Evolutionary conservation across 2,888 invertebrate genomes (phyloP).

Genomic region (Eumacrocentrus americanus): DNA sequence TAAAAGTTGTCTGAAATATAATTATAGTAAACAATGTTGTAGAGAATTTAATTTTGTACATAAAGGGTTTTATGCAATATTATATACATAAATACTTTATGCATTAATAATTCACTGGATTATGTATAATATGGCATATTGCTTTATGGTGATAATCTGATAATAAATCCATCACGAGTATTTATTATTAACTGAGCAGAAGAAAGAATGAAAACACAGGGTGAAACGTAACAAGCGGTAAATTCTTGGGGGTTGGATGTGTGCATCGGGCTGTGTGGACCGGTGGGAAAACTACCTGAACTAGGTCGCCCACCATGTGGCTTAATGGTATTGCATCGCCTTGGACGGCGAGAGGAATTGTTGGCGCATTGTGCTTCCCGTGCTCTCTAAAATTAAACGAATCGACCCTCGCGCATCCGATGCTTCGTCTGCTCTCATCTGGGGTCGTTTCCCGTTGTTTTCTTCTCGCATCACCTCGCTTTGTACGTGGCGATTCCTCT

Average conservation of each 20-base stretch:
- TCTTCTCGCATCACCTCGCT: too few relatives aligned
- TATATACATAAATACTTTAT: too few relatives aligned
- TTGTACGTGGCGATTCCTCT: too few relatives aligned
- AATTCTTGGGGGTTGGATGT: not conserved
- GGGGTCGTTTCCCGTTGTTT: too few relatives aligned
- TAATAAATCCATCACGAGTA: not conserved
- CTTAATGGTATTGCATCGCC: slow-evolving; percentile 39
- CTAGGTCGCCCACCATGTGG: slow-evolving; percentile 28
- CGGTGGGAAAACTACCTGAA: slow-evolving; percentile 26
- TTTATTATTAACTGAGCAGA: not conserved
- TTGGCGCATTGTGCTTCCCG: slow-evolving; percentile 29
- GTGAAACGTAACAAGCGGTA: not conserved
- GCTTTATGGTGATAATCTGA: not conserved
- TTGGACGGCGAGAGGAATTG: slow-evolving; percentile 24
- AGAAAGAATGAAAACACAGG: not conserved
- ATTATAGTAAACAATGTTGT: too few relatives aligned
- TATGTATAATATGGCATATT: too few relatives aligned
- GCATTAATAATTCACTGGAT: too few relatives aligned
- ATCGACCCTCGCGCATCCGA: slow-evolving; percentile 32
- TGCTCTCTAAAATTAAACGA: slow-evolving; percentile 38
- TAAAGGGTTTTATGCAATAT: too few relatives aligned
- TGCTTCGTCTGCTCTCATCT: not conserved
- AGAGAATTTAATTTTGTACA: too few relatives aligned
- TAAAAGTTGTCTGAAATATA: too few relatives aligned
- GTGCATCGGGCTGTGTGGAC: not conserved